phyloP scores from a whole-genome alignment of 2,797 vertebrate species.

The Amblyraja radiata region DNA sequence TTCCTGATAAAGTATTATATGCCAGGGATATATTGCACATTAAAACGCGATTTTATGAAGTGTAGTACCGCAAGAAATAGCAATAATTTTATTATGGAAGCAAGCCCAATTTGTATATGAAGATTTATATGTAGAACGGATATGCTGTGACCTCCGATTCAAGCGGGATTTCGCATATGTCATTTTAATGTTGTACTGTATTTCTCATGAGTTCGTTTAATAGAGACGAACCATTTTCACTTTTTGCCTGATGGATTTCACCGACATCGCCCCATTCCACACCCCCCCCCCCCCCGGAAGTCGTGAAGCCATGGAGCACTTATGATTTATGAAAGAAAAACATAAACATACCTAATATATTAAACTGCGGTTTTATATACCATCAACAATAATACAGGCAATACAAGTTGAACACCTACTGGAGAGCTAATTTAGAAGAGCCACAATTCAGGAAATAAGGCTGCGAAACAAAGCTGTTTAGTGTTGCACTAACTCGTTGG shows the following conservation, averaged over 20 bases:
- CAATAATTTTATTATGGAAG: slow-evolving; percentile 37
- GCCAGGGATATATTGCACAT: slow-evolving; percentile 36
- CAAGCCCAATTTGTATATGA: slow-evolving; percentile 38
- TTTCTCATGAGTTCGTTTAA: slow-evolving; percentile 36
- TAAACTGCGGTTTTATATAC: not conserved
- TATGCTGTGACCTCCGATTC: slow-evolving; percentile 29
- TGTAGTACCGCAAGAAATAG: slow-evolving; percentile 34
- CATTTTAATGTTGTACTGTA: slow-evolving; percentile 36
- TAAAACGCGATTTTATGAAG: slow-evolving; percentile 38
- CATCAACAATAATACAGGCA: not conserved
- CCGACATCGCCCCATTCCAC: too few species aligned
- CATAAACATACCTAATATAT: not conserved
- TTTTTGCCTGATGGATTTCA: slow-evolving; percentile 5
- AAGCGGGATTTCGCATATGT: slow-evolving; percentile 32
- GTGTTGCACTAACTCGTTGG: not conserved
- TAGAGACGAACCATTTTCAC: slow-evolving; percentile 21
- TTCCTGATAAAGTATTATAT: slow-evolving; percentile 30
- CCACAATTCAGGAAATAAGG: not conserved
- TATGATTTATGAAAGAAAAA: not conserved
- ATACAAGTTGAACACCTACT: not conserved
- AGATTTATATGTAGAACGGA: slow-evolving; percentile 37
- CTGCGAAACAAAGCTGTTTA: not conserved
- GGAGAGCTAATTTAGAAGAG: slow-evolving; percentile 3
- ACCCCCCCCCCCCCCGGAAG: not conserved
- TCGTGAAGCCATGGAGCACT: not conserved